These are phyloP conservation scores for Shinisaurus crocodilurus DNA, from an alignment of 2,113 vertebrate genomes.

Conservation along the genomic window DNA sequence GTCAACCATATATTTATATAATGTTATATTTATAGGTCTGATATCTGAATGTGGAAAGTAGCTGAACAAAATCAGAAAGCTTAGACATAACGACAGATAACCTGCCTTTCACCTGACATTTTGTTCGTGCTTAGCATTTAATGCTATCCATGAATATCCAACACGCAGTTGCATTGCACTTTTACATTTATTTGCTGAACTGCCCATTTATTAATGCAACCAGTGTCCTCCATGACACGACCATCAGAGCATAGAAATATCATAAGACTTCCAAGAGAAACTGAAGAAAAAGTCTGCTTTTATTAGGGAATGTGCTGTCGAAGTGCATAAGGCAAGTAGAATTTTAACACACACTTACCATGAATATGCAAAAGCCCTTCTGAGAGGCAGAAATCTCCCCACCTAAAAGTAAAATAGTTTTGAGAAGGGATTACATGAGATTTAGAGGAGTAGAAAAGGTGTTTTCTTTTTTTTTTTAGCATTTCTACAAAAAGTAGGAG, in stretches of 20 bases:
- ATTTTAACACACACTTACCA: not conserved
- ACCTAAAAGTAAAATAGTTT: not conserved
- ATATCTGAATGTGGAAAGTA: not conserved
- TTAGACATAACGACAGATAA: not conserved
- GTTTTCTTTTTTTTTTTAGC: not conserved
- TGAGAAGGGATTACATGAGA: not conserved
- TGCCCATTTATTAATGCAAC: not conserved
- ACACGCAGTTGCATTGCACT: not conserved
- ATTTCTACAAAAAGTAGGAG: not conserved
- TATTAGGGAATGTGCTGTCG: not conserved
- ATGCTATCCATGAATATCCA: not conserved
- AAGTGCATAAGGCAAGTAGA: not conserved
- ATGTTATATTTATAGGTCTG: too few relatives aligned
- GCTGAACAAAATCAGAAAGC: not conserved
- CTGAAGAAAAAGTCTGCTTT: not conserved
- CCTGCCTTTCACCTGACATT: not conserved
- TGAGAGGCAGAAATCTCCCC: not conserved
- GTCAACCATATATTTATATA: too few relatives aligned
- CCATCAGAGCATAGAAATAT: not conserved
- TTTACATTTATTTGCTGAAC: constrained; percentile 11
- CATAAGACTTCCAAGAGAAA: not conserved
- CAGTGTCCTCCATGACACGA: not conserved
- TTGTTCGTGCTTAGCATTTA: not conserved
- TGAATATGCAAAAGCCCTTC: not conserved
- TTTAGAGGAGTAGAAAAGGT: not conserved